Base-by-base conservation (phyloP, 2,113 vertebrate species). In the Albula goreensis region DNA sequence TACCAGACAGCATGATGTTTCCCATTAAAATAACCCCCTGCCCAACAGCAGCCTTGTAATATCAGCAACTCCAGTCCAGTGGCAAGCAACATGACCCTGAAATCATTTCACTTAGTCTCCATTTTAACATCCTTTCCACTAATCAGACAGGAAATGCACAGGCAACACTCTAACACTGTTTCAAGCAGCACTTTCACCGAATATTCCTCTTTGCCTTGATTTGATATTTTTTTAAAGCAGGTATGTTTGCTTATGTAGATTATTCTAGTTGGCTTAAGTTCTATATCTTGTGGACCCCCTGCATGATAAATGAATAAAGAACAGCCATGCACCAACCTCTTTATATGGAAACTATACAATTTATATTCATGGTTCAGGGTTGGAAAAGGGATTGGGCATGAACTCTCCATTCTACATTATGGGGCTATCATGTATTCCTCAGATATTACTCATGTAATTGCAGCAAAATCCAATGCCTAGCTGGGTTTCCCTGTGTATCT, bases 371-470 rank as follows among this genome's bases (percentile, higher is more conserved):
- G 52, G 8, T 19, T 82, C 81, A 25, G 52, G 1, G 51, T 82
- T n/a, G 19, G n/a, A 19, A 22, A n/a, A 6, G 10, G 80, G 49
- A 81, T 80, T 25, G 22, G 19, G 51, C 9, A 82, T 51, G 2
- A 82, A 56, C 56, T 60, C 81, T 57, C 19, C 25, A 57, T 48
- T 13, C n/a, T 57, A 2, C 17, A 82, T 41, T 31, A 82, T 15
- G 13, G n/a, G 25, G 17, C 22, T 9, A 82, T 60, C n/a, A 82
- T 57, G 41, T 60, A 82, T 41, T 41, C 81, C 41, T 2, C 22
- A 56, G 50, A 4, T 82, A 31, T 17, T 60, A n/a, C 81, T 41
- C 15, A 60, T 52, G 53, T 78, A 50, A 80, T 85, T 85, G 78
- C 53, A 22, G 17, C 25, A 48, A 85, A 80, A 85, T 60, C 31